Conservation (phyloP, 2,113 vertebrate species). For the zebrafish (Danio rerio) region DNA sequence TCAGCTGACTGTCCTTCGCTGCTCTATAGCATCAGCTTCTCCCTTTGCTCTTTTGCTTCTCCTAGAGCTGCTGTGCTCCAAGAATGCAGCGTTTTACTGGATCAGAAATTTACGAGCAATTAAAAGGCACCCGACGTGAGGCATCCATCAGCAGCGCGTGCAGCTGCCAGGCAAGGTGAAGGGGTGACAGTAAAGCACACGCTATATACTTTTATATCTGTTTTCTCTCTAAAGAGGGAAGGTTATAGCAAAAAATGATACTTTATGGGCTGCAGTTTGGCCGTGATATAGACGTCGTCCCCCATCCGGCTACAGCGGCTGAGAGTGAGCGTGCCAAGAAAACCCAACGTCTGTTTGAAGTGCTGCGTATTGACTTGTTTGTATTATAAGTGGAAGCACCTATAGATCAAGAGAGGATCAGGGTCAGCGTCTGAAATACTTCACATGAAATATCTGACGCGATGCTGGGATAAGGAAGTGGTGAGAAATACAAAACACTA, state of each 20-base stretch:
- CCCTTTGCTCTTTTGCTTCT: slow-evolving; percentile 21
- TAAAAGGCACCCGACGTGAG: slow-evolving; percentile 91
- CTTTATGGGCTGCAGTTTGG: slow-evolving; percentile 82
- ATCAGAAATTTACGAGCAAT: slow-evolving; percentile 99
- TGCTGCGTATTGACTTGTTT: slow-evolving; percentile 34
- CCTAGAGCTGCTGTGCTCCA: slow-evolving; percentile 86
- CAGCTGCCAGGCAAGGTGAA: slow-evolving; percentile 80
- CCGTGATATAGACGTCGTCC: slow-evolving; percentile 77
- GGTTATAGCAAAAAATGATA: slow-evolving; percentile 93
- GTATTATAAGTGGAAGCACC: slow-evolving; percentile 34
- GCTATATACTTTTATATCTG: slow-evolving; percentile 99
- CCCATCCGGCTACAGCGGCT: slow-evolving; percentile 63
- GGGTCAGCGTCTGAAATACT: slow-evolving; percentile 13
- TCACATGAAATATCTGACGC: slow-evolving; percentile 10
- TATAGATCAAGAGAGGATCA: slow-evolving; percentile 37
- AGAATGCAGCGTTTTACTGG: slow-evolving; percentile 88
- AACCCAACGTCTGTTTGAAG: slow-evolving; percentile 31
- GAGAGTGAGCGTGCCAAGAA: slow-evolving; percentile 47
- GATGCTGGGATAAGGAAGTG: slow-evolving; percentile 9
- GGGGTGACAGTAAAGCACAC: slow-evolving; percentile 92
- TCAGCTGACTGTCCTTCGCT: background rate
- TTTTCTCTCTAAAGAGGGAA: slow-evolving; percentile 96
- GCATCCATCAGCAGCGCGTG: slow-evolving; percentile 90
- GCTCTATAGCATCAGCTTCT: background rate
- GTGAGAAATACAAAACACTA: slow-evolving; percentile 14